phyloP scores from a whole-genome alignment of 2,888 invertebrate species.

The Xestia xanthographa region DNA sequence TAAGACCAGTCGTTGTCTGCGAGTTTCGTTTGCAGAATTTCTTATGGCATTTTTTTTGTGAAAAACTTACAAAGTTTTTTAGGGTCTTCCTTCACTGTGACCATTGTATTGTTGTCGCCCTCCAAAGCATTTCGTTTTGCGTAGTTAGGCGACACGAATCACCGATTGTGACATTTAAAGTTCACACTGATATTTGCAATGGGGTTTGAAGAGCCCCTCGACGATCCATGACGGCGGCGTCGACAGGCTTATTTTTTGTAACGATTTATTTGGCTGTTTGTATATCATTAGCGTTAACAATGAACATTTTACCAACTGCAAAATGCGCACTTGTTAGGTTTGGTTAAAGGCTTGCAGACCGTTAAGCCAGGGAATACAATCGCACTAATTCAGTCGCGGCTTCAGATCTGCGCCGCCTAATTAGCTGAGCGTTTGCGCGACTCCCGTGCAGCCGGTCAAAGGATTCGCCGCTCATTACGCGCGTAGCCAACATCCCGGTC shows the following conservation, averaged over 20 bases:
- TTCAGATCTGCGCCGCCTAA: slow-evolving; percentile 87
- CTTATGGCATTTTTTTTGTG: not conserved
- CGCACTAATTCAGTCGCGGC: slow-evolving; percentile 87
- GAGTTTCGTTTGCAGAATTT: not conserved
- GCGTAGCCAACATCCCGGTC: slow-evolving; percentile 77
- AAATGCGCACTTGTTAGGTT: slow-evolving; percentile 71
- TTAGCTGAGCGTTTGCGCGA: slow-evolving; percentile 86
- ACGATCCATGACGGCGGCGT: slow-evolving; percentile 65
- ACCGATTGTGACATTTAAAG: slow-evolving; percentile 87
- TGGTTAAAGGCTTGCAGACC: slow-evolving; percentile 71
- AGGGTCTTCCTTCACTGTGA: not conserved
- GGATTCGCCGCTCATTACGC: slow-evolving; percentile 88
- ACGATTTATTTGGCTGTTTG: slow-evolving; percentile 36
- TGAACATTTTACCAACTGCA: slow-evolving; percentile 32
- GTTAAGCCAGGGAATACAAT: slow-evolving; percentile 82
- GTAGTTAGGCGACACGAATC: slow-evolving; percentile 69
- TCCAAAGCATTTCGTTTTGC: slow-evolving; percentile 37
- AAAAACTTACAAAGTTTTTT: slow-evolving; percentile 3
- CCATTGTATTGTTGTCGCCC: slow-evolving; percentile 10
- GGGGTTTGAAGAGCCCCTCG: slow-evolving; percentile 64
- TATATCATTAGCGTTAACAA: slow-evolving; percentile 48
- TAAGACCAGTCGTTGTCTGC: not conserved
- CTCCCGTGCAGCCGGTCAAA: slow-evolving; percentile 86
- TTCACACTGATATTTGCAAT: slow-evolving; percentile 86
- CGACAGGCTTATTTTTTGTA: slow-evolving; percentile 39